Conservation (phyloP, 2,797 vertebrate genomes). For the Peromyscus eremicus region DNA sequence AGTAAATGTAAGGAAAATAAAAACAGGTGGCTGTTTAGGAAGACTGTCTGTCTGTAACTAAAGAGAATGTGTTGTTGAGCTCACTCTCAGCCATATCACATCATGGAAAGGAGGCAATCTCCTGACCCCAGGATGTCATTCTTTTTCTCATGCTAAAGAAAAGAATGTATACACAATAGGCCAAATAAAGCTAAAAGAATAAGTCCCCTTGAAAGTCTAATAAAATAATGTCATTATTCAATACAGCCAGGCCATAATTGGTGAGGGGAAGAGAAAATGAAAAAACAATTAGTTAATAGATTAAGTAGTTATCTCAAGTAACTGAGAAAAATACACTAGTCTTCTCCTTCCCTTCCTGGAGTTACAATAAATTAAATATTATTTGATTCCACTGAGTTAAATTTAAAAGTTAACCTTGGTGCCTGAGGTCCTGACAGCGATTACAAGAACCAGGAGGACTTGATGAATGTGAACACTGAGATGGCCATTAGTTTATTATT, state of each 20-base stretch:
- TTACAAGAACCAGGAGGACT: neutral
- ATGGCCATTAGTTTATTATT: neutral
- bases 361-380: neutral
- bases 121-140: neutral
- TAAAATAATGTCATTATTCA: neutral
- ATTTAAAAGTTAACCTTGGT: neutral
- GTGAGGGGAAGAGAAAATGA: neutral
- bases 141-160: neutral
- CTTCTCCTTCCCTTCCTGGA: neutral
- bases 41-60: neutral
- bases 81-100: neutral
- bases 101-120: neutral
- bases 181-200: conserved; percentile 10
- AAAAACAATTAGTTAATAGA: neutral
- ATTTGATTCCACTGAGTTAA: neutral
- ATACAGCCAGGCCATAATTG: neutral
- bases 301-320: neutral
- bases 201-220: neutral
- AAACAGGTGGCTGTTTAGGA: neutral
- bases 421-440: neutral
- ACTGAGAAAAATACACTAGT: neutral
- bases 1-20: neutral
- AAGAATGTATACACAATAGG: neutral
- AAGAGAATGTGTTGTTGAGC: neutral
- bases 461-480: neutral